Conservation (phyloP, 2,888 invertebrate genomes). For the Apodemia duryi region DNA sequence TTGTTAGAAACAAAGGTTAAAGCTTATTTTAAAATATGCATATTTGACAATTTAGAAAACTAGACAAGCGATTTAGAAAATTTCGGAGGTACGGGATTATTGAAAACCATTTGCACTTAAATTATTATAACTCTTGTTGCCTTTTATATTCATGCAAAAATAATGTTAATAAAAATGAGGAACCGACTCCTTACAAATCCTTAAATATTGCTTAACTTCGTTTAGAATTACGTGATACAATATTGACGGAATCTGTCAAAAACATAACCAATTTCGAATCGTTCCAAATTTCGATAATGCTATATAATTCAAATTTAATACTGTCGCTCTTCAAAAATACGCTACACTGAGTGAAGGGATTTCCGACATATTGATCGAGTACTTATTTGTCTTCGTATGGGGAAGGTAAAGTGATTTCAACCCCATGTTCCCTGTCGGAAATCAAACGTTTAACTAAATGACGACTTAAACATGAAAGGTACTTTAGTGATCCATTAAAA, state of each 20-base stretch:
- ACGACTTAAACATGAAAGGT: constrained; percentile 1
- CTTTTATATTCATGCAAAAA: neutral
- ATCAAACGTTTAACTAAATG: constrained; percentile 4
- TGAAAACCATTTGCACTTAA: too few relatives aligned
- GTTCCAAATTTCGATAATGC: neutral
- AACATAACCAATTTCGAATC: neutral
- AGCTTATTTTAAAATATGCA: too few relatives aligned
- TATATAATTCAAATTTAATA: neutral
- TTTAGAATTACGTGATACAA: neutral
- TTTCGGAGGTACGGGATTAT: too few relatives aligned
- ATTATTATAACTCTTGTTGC: too few relatives aligned
- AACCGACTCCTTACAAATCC: neutral
- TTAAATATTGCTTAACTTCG: neutral
- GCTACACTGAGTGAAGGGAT: constrained; percentile 5
- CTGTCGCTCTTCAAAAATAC: neutral
- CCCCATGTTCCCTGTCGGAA: neutral
- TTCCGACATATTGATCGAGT: constrained; percentile 9
- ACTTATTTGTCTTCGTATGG: constrained; percentile 3
- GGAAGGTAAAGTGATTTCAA: constrained; percentile 11
- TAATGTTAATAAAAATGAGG: neutral
- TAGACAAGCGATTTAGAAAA: too few relatives aligned
- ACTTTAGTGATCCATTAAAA: neutral
- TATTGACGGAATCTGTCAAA: neutral
- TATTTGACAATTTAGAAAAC: too few relatives aligned
- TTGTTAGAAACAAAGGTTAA: too few relatives aligned